Evolutionary conservation across 1,140 invertebrate species (phyloP).

Genomic region (Armadillidium nasatum): DNA sequence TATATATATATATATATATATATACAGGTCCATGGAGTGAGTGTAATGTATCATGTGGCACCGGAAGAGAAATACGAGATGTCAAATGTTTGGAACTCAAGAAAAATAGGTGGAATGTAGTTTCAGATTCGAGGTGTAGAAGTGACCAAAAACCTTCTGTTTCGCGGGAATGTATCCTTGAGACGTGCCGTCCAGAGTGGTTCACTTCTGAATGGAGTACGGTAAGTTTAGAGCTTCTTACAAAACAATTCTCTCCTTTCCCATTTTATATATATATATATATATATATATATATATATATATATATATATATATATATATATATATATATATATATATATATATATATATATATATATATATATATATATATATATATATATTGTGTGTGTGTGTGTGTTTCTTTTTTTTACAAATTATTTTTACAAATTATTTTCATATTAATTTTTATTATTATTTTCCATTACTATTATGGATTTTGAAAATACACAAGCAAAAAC

Average conservation of each 20-base stretch:
- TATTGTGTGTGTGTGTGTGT: too few relatives aligned
- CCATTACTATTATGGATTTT: too few relatives aligned
- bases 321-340: background rate
- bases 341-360: background rate
- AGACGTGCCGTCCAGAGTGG: slow-evolving; percentile 21
- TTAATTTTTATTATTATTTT: too few relatives aligned
- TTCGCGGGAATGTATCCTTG: slow-evolving; percentile 18
- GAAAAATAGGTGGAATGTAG: slow-evolving; percentile 1
- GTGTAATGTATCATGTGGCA: slow-evolving; percentile 57
- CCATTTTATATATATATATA: background rate
- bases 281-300: background rate
- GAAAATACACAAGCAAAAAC: too few relatives aligned
- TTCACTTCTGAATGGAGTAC: slow-evolving; percentile 16
- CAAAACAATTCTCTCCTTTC: background rate
- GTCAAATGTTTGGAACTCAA: slow-evolving; percentile 48
- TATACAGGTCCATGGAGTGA: slow-evolving; percentile 39
- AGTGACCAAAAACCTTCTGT: slow-evolving; percentile 9
- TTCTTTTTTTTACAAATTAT: too few relatives aligned
- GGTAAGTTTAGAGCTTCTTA: background rate
- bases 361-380: background rate
- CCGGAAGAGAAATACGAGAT: slow-evolving; percentile 59
- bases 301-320: background rate
- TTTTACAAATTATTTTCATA: too few relatives aligned
- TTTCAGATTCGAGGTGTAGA: slow-evolving; percentile 7
- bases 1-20: slow-evolving; percentile 14